Evolutionary conservation across 2,797 vertebrate genomes (phyloP).

Genomic region (Lagorchestes hirsutus): DNA sequence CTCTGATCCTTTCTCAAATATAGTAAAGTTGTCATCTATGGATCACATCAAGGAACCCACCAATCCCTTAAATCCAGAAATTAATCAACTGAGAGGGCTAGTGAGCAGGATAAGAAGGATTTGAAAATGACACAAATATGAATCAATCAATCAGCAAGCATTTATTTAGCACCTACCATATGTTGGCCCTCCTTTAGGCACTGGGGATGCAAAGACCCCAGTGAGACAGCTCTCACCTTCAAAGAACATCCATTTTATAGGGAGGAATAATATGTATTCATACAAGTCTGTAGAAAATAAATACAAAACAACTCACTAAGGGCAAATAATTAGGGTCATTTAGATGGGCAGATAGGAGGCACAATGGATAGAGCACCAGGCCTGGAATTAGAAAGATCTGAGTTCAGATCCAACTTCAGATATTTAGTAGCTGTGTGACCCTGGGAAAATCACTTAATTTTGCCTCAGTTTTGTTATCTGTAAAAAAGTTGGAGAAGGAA

Average conservation of each 20-base stretch:
- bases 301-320: not conserved
- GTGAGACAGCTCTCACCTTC: not conserved
- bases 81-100: not conserved
- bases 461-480: not conserved
- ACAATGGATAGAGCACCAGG: not conserved
- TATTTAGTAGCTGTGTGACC: not conserved
- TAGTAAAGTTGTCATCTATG: not conserved
- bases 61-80: not conserved
- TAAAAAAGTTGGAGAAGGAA: not conserved
- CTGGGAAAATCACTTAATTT: not conserved
- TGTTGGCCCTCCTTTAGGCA: not conserved
- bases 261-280: not conserved
- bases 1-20: not conserved
- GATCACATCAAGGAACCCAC: no score
- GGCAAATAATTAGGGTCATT: not conserved
- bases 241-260: not conserved
- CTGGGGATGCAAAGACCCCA: not conserved
- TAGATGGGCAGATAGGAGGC: not conserved
- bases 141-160: not conserved
- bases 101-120: not conserved
- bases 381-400: not conserved
- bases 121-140: not conserved
- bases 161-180: not conserved
- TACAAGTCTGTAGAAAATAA: not conserved
- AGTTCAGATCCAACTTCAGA: not conserved